Percentiles rank a stretch among this genome's conserved stretches.
Evolutionary conservation across 2,888 invertebrate species (phyloP).

Genomic region (Ormyrus rosae): DNA sequence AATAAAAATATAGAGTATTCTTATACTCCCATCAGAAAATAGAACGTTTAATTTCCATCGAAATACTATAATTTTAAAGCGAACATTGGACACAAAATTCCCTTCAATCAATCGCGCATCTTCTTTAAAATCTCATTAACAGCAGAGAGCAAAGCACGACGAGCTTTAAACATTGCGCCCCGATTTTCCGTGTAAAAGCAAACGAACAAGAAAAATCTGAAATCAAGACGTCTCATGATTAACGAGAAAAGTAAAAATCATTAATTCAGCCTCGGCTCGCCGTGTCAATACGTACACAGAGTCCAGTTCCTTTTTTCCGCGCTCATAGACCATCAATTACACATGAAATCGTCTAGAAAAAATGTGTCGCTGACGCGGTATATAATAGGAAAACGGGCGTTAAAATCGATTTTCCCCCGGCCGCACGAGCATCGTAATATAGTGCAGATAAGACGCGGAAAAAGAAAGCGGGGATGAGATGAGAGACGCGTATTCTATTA

Average conservation of each 20-base stretch:
- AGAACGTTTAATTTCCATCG: too few species aligned
- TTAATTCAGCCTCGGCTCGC: conserved; percentile 26
- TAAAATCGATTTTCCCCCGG: conserved; percentile 44
- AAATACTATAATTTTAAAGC: too few species aligned
- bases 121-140: too few species aligned
- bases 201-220: too few species aligned
- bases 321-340: conserved; percentile 46
- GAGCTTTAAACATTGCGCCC: too few species aligned
- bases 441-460: conserved; percentile 31
- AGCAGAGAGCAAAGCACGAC: too few species aligned
- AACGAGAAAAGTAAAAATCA: conserved; percentile 27
- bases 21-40: too few species aligned
- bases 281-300: conserved; percentile 2
- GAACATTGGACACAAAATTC: too few species aligned
- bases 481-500: conserved; percentile 17
- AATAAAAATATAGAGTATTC: too few species aligned
- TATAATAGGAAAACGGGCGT: conserved; percentile 47
- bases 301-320: conserved; percentile 20
- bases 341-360: conserved; percentile 49
- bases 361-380: conserved; percentile 49
- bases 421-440: conserved; percentile 36
- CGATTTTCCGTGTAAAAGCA: too few species aligned
- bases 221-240: conserved; percentile 3
- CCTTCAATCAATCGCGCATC: too few species aligned
- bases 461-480: not conserved